Base-by-base conservation (phyloP, 2,113 vertebrate species). In the Sula dactylatra region DNA sequence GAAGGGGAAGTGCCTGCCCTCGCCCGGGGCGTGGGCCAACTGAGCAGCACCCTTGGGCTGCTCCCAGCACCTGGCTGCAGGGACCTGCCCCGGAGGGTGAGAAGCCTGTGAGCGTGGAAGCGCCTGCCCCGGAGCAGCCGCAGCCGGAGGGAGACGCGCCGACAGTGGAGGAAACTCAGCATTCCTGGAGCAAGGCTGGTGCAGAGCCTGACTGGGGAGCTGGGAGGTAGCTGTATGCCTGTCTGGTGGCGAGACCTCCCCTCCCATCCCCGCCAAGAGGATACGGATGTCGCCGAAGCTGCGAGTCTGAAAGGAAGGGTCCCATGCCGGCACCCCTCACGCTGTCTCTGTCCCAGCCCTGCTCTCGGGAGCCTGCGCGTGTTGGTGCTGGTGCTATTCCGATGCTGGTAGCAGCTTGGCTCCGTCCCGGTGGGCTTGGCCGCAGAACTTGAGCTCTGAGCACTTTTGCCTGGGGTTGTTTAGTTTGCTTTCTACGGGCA, bases 331-430 rank as follows among this genome's bases (percentile, higher is more conserved):
- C 59, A 8, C 29, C 45, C 24, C 59, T 42, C 6, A 0, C 4
- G 0, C 65, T 6, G 5, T 24, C 67, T 14, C 52, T 14, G 24
- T 42, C 77, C 84, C 87, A 31, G 77, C 45, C 16, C 72, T 5
- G 76, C 62, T 61, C 7, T 25, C 7, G 9, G 50, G 58, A 80
- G 18, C 40, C 2, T 2, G 9, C 1, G 6, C 2, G 11, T 5
- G 13, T 38, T 2, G 5, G 55, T 62, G 54, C 54, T 6, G 65
- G 13, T 5, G 36, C 17, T 32, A 2, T 40, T 19, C 32, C 67
- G 52, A 1, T 14, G 9, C 36, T 7, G 5, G 67, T 7, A 45
- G 78, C 78, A 17, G 47, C 69, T 61, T 8, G 9, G 71, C 66
- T 49, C 72, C 2, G 0, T 64, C 65, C 79, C 1, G 13, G 1